Evolutionary conservation across 2,113 vertebrate species (phyloP).

Genomic region (Zosterops japonicus): DNA sequence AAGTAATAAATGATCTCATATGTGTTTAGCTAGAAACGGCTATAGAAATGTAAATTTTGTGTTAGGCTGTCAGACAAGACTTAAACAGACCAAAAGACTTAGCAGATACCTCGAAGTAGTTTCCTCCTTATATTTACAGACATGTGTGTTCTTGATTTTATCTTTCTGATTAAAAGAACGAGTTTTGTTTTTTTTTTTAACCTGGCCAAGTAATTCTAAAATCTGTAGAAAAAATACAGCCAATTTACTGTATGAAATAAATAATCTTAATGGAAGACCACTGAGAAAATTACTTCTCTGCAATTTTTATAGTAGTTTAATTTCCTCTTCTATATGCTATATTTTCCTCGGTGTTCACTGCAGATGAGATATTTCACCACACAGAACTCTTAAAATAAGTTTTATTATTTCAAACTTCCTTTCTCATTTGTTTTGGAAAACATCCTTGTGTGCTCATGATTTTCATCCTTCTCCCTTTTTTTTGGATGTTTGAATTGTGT

Average conservation of each 20-base stretch:
- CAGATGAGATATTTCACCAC: neutral
- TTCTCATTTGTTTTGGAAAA: neutral
- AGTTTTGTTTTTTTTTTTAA: neutral
- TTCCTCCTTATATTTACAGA: neutral
- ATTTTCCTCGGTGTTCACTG: neutral
- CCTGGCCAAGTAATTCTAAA: neutral
- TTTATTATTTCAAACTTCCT: neutral
- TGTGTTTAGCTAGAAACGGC: neutral
- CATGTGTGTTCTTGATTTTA: neutral
- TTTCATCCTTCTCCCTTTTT: neutral
- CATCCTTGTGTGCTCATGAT: neutral
- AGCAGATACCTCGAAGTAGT: neutral
- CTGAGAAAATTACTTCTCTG: neutral
- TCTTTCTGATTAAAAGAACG: neutral
- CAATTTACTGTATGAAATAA: neutral
- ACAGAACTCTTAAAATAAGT: neutral
- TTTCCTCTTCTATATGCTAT: neutral
- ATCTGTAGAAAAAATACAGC: neutral
- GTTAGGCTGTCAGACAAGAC: neutral
- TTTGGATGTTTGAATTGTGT: neutral
- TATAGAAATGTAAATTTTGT: neutral
- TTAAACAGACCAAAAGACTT: neutral
- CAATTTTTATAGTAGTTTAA: neutral
- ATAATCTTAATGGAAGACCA: neutral
- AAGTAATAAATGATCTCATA: neutral